These are phyloP conservation scores for Borostomias antarcticus DNA, from an alignment of 2,797 vertebrate species.

Conservation along the genomic window DNA sequence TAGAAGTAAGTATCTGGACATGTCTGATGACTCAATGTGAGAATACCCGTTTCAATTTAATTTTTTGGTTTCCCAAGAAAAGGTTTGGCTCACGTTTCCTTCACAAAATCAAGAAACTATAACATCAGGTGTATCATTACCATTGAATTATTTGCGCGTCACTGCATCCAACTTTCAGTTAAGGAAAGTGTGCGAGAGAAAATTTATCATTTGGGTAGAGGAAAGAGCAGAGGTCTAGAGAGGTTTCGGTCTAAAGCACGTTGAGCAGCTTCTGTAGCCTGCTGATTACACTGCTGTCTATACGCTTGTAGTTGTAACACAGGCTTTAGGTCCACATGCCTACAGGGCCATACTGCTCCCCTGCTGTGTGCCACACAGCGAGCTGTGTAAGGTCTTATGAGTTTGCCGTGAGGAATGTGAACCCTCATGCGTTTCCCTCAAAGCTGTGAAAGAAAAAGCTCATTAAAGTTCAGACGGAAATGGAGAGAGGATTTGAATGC, in stretches of 20 bases:
- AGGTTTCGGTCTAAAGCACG: not conserved
- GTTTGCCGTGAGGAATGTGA: slow-evolving; percentile 74
- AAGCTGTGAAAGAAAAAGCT: slow-evolving; percentile 68
- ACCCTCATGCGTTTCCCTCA: slow-evolving; percentile 64
- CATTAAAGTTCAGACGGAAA: slow-evolving; percentile 70
- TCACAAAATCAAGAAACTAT: not conserved
- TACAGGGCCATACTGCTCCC: slow-evolving; percentile 50
- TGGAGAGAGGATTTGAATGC: slow-evolving; percentile 49
- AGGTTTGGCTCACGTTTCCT: not conserved
- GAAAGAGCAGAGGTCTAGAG: not conserved
- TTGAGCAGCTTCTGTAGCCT: not conserved
- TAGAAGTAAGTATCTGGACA: not conserved
- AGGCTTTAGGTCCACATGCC: slow-evolving; percentile 49
- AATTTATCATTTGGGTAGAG: not conserved
- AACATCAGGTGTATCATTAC: not conserved
- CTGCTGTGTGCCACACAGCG: slow-evolving; percentile 64
- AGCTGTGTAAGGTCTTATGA: slow-evolving; percentile 74
- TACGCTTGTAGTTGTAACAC: not conserved
- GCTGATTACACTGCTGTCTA: not conserved
- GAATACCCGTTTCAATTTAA: no score
- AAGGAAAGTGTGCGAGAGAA: not conserved
- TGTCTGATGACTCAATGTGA: no score
- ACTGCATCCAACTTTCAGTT: not conserved
- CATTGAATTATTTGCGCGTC: not conserved
- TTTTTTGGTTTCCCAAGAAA: not conserved